Evolutionary conservation across 2,888 invertebrate genomes (phyloP).

Genomic region (Osedax frankpressi): DNA sequence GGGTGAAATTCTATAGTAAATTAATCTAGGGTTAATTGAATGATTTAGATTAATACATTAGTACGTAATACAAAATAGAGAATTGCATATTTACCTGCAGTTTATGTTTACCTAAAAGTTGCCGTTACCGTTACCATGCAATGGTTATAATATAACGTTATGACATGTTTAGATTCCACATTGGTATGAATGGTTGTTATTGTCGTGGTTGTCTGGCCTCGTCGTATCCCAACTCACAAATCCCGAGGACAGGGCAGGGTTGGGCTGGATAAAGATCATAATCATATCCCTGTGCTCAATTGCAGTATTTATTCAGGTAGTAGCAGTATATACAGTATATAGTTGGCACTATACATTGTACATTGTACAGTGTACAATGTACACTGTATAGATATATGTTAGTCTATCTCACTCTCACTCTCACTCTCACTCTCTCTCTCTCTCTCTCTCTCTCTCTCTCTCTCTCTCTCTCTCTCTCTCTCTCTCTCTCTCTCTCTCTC

Average conservation of each 20-base stretch:
- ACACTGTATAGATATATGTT: too few species aligned
- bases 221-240: slow-evolving; percentile 90
- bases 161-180: slow-evolving; percentile 61
- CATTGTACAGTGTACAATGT: too few species aligned
- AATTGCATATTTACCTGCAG: too few species aligned
- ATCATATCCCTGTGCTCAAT: slow-evolving; percentile 62
- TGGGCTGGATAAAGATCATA: slow-evolving; percentile 65
- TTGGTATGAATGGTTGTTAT: slow-evolving; percentile 88
- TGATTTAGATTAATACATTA: too few species aligned
- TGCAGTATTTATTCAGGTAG: slow-evolving; percentile 57
- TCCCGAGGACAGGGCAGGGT: slow-evolving; percentile 88
- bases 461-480: background rate
- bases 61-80: too few species aligned
- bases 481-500: background rate
- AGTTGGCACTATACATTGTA: too few species aligned
- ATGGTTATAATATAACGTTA: too few species aligned
- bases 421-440: slow-evolving; percentile 25
- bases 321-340: too few species aligned
- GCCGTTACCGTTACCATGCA: too few species aligned
- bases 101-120: too few species aligned
- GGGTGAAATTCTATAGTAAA: too few species aligned
- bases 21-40: too few species aligned
- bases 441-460: background rate
- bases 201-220: slow-evolving; percentile 85
- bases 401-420: slow-evolving; percentile 16